A percentile compares a stretch with the other conserved stretches of the same genome.
Evolutionary conservation across 2,797 vertebrate genomes (phyloP).

Genomic region (Intellagama lesueurii): DNA sequence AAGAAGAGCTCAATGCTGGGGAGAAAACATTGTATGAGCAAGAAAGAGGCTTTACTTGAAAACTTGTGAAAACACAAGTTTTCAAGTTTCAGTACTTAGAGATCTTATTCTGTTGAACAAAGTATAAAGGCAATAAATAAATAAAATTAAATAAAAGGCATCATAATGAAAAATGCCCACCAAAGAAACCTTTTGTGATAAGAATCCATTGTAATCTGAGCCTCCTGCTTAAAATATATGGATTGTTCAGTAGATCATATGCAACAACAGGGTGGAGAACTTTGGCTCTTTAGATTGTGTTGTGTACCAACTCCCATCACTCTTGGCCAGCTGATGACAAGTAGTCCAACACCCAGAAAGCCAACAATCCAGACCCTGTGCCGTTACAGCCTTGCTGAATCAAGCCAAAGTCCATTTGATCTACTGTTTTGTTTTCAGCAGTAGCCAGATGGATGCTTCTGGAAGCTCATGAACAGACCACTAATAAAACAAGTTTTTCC

Average conservation of each 20-base stretch:
- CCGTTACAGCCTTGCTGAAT: neutral
- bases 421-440: neutral
- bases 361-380: neutral
- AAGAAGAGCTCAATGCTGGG: no score
- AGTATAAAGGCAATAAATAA: neutral
- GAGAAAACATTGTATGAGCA: no score
- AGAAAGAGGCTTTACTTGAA: no score
- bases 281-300: neutral
- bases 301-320: neutral
- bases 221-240: neutral
- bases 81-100: neutral
- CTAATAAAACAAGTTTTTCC: neutral
- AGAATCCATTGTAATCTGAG: neutral
- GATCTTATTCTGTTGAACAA: neutral
- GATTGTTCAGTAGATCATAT: neutral
- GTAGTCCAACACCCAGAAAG: neutral
- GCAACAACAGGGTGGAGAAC: neutral
- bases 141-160: neutral
- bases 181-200: constrained; percentile 41
- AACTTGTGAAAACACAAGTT: no score
- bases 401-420: neutral
- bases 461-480: neutral
- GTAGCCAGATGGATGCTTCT: neutral
- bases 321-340: neutral
- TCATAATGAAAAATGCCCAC: constrained; percentile 27